Evolutionary conservation across 2,113 vertebrate species (phyloP).

Genomic region (Spilogale gracilis): DNA sequence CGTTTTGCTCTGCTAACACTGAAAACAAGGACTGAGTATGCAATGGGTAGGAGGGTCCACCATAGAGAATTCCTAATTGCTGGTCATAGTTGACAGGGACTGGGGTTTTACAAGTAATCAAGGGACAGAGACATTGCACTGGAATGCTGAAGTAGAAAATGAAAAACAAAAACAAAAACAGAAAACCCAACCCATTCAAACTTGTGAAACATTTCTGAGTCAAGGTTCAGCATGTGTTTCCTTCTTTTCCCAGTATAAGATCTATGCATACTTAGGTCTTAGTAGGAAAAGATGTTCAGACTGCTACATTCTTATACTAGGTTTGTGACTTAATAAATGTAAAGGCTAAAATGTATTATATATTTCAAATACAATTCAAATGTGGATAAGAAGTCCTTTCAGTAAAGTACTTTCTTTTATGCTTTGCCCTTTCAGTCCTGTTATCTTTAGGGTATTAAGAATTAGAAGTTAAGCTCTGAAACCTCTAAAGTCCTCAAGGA

Average conservation of each 20-base stretch:
- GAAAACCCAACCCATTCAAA: slow-evolving; percentile 7
- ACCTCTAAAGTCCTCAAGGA: slow-evolving; percentile 66
- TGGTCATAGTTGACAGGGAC: slow-evolving; percentile 59
- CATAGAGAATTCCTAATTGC: slow-evolving; percentile 76
- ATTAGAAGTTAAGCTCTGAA: slow-evolving; percentile 76
- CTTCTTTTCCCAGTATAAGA: slow-evolving; percentile 59
- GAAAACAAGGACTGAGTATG: slow-evolving; percentile 65
- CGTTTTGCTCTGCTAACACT: slow-evolving; percentile 60
- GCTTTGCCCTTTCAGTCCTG: slow-evolving; percentile 64
- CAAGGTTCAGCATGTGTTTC: slow-evolving; percentile 54
- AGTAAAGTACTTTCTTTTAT: slow-evolving; percentile 75
- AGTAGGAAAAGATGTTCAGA: slow-evolving; percentile 49
- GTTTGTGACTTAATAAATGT: slow-evolving; percentile 70
- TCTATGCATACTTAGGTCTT: slow-evolving; percentile 60
- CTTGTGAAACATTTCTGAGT: slow-evolving; percentile 72
- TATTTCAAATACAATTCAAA: slow-evolving; percentile 82
- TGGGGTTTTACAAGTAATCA: slow-evolving; percentile 35
- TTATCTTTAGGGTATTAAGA: slow-evolving; percentile 76
- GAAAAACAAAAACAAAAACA: slow-evolving; percentile 42
- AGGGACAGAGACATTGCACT: slow-evolving; percentile 65
- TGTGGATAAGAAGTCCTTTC: slow-evolving; percentile 68
- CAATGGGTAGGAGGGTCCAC: slow-evolving; percentile 65
- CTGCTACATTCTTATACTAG: slow-evolving; percentile 59
- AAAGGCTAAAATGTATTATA: slow-evolving; percentile 64
- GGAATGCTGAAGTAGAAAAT: slow-evolving; percentile 76